A percentile compares a stretch with the other conserved stretches of the same genome.
Conservation (phyloP, 2,113 vertebrate genomes). For the Gallinago paraguaiae region DNA sequence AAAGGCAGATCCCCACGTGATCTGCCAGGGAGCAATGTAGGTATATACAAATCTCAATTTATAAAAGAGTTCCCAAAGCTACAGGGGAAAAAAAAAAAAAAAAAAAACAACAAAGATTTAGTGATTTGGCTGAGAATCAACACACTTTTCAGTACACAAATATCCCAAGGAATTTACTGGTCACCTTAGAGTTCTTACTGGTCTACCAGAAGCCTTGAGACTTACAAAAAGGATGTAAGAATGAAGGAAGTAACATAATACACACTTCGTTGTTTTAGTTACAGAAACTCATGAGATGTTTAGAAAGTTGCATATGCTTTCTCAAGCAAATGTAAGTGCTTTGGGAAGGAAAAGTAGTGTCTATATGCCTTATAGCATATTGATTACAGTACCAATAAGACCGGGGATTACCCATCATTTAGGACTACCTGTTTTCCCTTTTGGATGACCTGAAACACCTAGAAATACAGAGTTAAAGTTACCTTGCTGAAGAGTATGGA, state of each 20-base stretch:
- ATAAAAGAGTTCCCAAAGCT: slow-evolving; percentile 98
- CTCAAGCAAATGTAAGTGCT: neutral
- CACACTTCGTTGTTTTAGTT: neutral
- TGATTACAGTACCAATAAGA: neutral
- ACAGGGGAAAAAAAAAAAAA: neutral
- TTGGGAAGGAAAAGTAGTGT: neutral
- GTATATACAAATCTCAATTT: slow-evolving; percentile 97
- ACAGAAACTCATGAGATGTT: neutral
- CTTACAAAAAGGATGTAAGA: neutral
- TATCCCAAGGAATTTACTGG: neutral
- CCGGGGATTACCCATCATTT: neutral
- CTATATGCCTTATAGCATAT: neutral
- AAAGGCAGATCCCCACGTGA: slow-evolving; percentile 98
- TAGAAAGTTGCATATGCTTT: neutral
- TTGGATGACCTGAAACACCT: neutral
- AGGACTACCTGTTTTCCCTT: neutral
- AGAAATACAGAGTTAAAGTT: slow-evolving; percentile 1
- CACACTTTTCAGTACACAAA: neutral
- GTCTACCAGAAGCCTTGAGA: neutral
- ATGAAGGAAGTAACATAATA: neutral
- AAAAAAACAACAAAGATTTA: neutral
- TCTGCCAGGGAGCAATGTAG: slow-evolving; percentile 98
- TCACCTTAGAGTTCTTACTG: neutral
- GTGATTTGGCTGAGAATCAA: neutral
- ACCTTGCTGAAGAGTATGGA: slow-evolving; percentile 98